These are phyloP conservation scores for Clupea harengus DNA, from an alignment of 2,113 vertebrate genomes.

Conservation along the genomic window DNA sequence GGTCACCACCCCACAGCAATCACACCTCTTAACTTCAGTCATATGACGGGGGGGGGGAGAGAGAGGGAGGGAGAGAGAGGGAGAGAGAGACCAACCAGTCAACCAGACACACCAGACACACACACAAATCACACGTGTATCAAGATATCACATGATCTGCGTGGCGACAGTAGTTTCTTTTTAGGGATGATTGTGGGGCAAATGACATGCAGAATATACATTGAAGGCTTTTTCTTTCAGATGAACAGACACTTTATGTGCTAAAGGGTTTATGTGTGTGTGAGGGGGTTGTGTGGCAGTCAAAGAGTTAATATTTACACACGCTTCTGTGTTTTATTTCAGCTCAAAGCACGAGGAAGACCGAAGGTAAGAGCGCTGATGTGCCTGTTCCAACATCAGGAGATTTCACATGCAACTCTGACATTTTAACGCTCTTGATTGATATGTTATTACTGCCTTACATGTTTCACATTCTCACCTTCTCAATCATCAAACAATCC, in stretches of 20 bases:
- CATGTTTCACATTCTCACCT: no score
- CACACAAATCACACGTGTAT: background rate
- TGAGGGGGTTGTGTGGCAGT: background rate
- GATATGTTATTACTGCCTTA: no score
- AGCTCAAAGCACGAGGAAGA: conserved; percentile 80
- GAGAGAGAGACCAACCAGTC: background rate
- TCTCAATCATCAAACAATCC: no score
- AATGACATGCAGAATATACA: background rate
- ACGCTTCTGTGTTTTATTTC: conserved; percentile 32
- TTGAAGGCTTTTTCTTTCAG: background rate
- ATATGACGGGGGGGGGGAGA: conserved; percentile 35
- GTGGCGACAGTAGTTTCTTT: background rate
- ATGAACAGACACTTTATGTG: background rate
- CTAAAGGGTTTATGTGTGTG: background rate
- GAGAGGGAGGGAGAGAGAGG: conserved; percentile 24
- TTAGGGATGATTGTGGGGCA: background rate
- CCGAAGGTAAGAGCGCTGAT: conserved; percentile 66
- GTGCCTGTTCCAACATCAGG: background rate
- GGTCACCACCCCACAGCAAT: conserved; percentile 24
- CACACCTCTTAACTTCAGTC: conserved; percentile 29
- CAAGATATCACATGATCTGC: background rate
- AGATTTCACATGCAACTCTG: background rate
- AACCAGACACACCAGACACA: background rate
- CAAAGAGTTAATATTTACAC: conserved; percentile 16
- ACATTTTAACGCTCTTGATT: no score